Conservation (phyloP, 2,888 invertebrate genomes). For the Rhamnusium bicolor region DNA sequence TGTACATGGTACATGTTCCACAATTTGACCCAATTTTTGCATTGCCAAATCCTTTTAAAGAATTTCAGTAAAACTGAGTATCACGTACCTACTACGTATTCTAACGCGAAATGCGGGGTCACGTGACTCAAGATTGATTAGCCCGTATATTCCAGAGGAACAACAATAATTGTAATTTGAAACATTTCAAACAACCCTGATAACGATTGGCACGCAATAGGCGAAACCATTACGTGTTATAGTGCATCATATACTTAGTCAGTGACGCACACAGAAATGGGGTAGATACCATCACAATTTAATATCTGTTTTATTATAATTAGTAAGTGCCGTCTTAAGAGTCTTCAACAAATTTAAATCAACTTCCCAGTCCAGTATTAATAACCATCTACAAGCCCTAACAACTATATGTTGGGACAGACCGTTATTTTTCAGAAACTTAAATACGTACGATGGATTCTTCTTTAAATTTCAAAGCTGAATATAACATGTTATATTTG, state of each 20-base stretch:
- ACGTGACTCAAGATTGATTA: constrained; percentile 26
- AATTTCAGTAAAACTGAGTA: neutral
- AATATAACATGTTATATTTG: too few species aligned
- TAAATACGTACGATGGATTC: too few species aligned
- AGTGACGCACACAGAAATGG: neutral
- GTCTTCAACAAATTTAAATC: too few species aligned
- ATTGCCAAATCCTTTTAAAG: neutral
- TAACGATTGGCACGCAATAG: constrained; percentile 6
- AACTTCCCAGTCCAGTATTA: too few species aligned
- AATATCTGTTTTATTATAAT: neutral
- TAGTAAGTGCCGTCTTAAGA: neutral
- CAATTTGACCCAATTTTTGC: neutral
- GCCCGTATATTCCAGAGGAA: constrained; percentile 15
- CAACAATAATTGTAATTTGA: constrained; percentile 18
- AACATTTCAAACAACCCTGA: constrained; percentile 21
- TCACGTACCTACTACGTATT: neutral
- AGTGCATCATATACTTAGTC: neutral
- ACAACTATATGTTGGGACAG: too few species aligned
- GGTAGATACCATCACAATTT: neutral
- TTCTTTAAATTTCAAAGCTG: too few species aligned
- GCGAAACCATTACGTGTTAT: neutral
- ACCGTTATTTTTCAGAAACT: too few species aligned
- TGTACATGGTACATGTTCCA: neutral
- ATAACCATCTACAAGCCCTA: too few species aligned
- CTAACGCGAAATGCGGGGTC: constrained; percentile 18